Evolutionary conservation across 1,140 invertebrate genomes (phyloP).

Genomic region (Eriocheir sinensis): DNA sequence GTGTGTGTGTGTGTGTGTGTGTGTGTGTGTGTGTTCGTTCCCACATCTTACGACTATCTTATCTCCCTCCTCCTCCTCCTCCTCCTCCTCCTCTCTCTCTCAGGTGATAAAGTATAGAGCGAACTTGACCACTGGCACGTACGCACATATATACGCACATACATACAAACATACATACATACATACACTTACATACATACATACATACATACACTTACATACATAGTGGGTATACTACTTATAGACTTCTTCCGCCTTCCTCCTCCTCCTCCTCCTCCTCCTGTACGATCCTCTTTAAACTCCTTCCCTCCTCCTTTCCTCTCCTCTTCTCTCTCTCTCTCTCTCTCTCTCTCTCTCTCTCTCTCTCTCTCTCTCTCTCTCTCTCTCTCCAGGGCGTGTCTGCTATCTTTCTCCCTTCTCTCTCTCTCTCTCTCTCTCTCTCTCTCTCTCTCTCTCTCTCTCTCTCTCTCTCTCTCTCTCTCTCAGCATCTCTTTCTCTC

Average conservation of each 20-base stretch:
- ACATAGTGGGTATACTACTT: background rate
- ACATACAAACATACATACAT: constrained; percentile 13
- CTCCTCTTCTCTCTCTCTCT: constrained; percentile 14
- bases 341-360: background rate
- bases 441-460: too few species aligned
- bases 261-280: background rate
- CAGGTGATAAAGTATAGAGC: too few species aligned
- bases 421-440: too few species aligned
- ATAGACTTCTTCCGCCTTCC: background rate
- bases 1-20: too few species aligned
- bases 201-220: constrained; percentile 22
- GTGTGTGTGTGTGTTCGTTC: background rate
- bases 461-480: too few species aligned
- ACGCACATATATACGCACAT: background rate
- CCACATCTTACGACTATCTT: background rate
- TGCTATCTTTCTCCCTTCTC: too few species aligned
- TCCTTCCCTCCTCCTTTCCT: background rate
- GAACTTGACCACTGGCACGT: too few species aligned
- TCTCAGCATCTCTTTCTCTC: too few species aligned
- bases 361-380: constrained; percentile 1
- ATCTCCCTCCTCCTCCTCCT: background rate
- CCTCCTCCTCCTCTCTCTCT: too few species aligned
- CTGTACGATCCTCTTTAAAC: background rate
- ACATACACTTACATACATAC: background rate
- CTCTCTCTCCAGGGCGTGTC: too few species aligned